These are phyloP conservation scores for Synergus umbraculus DNA, from an alignment of 2,888 invertebrate species.

Conservation along the genomic window DNA sequence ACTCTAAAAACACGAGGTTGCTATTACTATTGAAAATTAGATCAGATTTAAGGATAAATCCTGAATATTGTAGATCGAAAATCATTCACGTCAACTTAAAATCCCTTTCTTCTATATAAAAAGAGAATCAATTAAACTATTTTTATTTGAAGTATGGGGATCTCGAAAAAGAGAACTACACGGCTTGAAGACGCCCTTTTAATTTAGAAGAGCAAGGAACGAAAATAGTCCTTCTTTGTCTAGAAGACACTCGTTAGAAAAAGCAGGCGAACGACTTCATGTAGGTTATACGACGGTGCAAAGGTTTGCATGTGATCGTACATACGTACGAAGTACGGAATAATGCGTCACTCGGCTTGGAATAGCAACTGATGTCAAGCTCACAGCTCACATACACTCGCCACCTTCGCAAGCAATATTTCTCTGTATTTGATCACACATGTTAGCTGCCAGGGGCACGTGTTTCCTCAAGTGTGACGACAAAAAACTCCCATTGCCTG, in stretches of 20 bases:
- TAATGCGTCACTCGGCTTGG: slow-evolving; percentile 74
- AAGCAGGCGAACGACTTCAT: slow-evolving; percentile 26
- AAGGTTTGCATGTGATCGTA: slow-evolving; percentile 54
- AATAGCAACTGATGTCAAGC: slow-evolving; percentile 76
- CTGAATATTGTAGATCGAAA: not conserved
- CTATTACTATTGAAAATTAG: not conserved
- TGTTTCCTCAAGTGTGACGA: slow-evolving; percentile 24
- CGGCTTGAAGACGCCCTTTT: not conserved
- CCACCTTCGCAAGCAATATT: slow-evolving; percentile 24
- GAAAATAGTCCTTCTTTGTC: slow-evolving; percentile 8
- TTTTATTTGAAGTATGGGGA: not conserved
- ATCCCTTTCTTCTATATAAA: no score
- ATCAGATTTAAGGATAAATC: not conserved
- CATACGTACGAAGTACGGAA: slow-evolving; percentile 52
- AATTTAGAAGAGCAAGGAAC: not conserved
- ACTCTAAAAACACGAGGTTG: not conserved
- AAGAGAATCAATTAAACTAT: no score
- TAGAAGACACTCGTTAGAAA: slow-evolving; percentile 21
- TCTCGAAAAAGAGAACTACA: not conserved
- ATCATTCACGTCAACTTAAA: no score
- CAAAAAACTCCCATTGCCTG: not conserved
- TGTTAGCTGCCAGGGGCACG: slow-evolving; percentile 1
- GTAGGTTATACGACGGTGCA: slow-evolving; percentile 45
- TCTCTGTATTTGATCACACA: slow-evolving; percentile 39
- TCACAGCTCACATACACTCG: slow-evolving; percentile 42